Conservation (phyloP, 2,888 invertebrate species). For the Ellobium chinense region DNA sequence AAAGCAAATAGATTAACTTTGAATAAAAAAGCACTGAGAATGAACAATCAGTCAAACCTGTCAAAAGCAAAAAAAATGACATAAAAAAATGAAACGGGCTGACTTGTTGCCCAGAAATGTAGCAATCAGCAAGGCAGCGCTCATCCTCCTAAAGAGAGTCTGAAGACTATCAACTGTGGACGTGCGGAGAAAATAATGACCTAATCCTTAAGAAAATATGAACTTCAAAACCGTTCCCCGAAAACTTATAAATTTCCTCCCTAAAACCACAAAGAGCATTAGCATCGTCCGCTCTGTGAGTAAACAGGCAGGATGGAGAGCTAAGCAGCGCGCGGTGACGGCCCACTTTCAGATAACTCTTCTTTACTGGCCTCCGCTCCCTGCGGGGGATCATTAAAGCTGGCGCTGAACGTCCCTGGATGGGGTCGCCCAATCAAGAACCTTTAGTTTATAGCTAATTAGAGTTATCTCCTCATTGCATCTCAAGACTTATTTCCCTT, state of each 20-base stretch:
- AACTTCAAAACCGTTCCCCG: not conserved
- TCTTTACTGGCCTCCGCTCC: slow-evolving; percentile 30
- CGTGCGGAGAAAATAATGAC: slow-evolving; percentile 1
- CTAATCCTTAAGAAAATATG: not conserved
- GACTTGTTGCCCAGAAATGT: no score
- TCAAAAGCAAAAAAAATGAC: no score
- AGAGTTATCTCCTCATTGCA: slow-evolving; percentile 41
- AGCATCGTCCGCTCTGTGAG: slow-evolving; percentile 10
- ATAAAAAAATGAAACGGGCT: no score
- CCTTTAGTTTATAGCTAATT: slow-evolving; percentile 46
- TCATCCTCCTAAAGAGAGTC: no score
- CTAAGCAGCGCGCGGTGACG: slow-evolving; percentile 1
- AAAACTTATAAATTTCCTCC: slow-evolving; percentile 32
- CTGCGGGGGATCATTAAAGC: slow-evolving; percentile 28
- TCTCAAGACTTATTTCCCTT: slow-evolving; percentile 35
- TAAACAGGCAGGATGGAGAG: not conserved
- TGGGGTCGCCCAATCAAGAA: slow-evolving; percentile 1
- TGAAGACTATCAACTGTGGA: no score
- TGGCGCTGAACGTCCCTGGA: slow-evolving; percentile 11
- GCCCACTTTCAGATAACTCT: not conserved
- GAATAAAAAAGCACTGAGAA: no score
- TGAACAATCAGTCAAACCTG: no score
- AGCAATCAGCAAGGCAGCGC: no score
- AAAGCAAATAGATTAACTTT: not conserved
- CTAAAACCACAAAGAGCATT: slow-evolving; percentile 36